phyloP scores from a whole-genome alignment of 1,140 invertebrate species.

The Bilobella aurantiaca region DNA sequence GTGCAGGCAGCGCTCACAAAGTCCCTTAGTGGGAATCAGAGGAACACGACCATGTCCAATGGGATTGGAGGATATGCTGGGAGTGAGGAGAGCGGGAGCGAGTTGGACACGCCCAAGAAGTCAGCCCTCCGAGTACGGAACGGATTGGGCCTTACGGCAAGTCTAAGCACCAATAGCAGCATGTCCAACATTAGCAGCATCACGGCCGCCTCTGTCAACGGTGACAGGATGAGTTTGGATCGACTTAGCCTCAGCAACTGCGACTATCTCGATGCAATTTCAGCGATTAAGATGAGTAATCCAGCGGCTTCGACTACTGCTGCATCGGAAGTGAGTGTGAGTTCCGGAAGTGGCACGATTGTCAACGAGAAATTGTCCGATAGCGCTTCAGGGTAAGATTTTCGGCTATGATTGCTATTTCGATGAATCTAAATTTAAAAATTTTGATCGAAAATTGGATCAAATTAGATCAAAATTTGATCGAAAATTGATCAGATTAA shows the following conservation, averaged over 20 bases:
- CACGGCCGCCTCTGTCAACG: constrained; percentile 10
- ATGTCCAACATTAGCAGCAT: constrained; percentile 29
- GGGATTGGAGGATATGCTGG: too few relatives aligned
- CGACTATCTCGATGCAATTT: constrained; percentile 35
- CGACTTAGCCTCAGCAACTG: constrained; percentile 29
- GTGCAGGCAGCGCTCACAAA: constrained; percentile 31
- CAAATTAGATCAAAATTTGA: too few relatives aligned
- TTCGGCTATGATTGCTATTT: constrained; percentile 6
- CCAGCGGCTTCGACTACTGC: constrained; percentile 20
- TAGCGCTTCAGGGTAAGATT: constrained; percentile 28
- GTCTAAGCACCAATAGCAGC: constrained; percentile 31
- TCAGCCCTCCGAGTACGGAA: constrained; percentile 11
- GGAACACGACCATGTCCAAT: background rate
- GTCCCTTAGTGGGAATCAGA: background rate
- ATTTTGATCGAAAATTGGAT: too few relatives aligned
- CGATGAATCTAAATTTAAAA: constrained; percentile 13
- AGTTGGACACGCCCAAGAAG: background rate
- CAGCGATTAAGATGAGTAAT: constrained; percentile 35
- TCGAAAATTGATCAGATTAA: too few relatives aligned
- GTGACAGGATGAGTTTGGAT: constrained; percentile 30
- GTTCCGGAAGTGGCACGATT: constrained; percentile 31
- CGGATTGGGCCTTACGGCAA: background rate
- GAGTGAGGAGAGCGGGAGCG: background rate
- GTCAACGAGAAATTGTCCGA: constrained; percentile 30
- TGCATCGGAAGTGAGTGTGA: constrained; percentile 21